phyloP scores from a whole-genome alignment of 2,888 invertebrate genomes.

The Xanthorhoe designata region DNA sequence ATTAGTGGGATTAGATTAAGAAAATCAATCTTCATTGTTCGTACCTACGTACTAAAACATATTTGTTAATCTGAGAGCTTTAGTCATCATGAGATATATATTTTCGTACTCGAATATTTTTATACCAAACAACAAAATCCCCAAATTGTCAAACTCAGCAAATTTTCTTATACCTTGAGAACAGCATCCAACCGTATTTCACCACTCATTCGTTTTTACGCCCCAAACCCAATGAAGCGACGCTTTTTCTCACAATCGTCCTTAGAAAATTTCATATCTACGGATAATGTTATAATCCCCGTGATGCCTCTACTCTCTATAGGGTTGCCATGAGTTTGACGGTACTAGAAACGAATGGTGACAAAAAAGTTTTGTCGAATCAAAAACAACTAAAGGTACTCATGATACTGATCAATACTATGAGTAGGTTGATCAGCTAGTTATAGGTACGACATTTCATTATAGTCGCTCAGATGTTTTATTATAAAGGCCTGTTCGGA shows the following conservation, averaged over 20 bases:
- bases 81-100: no score
- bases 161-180: conserved; percentile 27
- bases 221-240: conserved; percentile 37
- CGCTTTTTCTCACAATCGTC: conserved; percentile 37
- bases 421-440: background rate
- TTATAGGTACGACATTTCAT: no score
- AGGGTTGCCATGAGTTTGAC: conserved; percentile 9
- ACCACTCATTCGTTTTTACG: conserved; percentile 40
- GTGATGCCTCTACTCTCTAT: conserved; percentile 16
- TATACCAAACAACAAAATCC: conserved; percentile 9
- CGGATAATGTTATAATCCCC: conserved; percentile 44
- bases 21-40: no score
- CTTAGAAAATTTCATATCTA: conserved; percentile 42
- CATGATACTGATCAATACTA: no score
- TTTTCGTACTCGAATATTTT: background rate
- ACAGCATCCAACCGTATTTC: conserved; percentile 27
- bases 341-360: background rate
- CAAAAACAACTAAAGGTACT: background rate
- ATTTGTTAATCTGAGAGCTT: no score
- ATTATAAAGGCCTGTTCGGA: no score
- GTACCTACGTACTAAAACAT: no score
- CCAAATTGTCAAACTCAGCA: conserved; percentile 27
- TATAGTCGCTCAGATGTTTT: no score
- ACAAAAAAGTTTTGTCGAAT: background rate
- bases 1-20: no score